These are phyloP conservation scores for Noctuana brunneofusca DNA, from an alignment of 2,888 invertebrate genomes.

Conservation along the genomic window DNA sequence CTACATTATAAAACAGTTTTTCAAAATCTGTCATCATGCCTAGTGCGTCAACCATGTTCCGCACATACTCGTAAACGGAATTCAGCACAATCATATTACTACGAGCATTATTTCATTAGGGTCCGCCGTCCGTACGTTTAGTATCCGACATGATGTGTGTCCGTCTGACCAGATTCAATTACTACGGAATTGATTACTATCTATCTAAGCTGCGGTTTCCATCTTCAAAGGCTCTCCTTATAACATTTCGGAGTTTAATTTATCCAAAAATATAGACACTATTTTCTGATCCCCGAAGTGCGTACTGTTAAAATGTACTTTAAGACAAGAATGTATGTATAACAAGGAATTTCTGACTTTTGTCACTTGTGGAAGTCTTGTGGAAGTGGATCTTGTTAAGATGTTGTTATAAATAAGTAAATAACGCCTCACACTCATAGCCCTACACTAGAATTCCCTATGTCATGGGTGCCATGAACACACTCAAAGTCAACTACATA, in stretches of 20 bases:
- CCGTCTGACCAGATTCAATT: conserved; percentile 73
- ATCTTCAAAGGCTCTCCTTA: conserved; percentile 44
- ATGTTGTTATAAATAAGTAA: too few species aligned
- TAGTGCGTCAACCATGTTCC: conserved; percentile 7
- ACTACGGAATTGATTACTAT: conserved; percentile 70
- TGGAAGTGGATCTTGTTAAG: too few species aligned
- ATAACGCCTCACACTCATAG: too few species aligned
- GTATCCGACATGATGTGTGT: conserved; percentile 57
- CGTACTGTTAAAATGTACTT: too few species aligned
- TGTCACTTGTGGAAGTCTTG: too few species aligned
- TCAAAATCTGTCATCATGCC: too few species aligned
- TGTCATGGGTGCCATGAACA: too few species aligned
- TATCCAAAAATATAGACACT: not conserved
- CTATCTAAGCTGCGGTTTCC: conserved; percentile 59
- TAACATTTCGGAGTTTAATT: conserved; percentile 1
- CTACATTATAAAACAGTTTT: too few species aligned
- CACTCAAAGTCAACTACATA: too few species aligned
- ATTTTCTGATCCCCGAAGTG: not conserved
- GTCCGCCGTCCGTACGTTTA: conserved; percentile 26
- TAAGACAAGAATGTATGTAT: too few species aligned
- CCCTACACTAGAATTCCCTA: too few species aligned
- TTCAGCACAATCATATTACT: conserved; percentile 50
- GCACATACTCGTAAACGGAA: conserved; percentile 19
- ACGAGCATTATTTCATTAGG: conserved; percentile 19
- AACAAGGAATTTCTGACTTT: too few species aligned